phyloP scores from a whole-genome alignment of 2,113 vertebrate genomes.

The Xenus cinereus region DNA sequence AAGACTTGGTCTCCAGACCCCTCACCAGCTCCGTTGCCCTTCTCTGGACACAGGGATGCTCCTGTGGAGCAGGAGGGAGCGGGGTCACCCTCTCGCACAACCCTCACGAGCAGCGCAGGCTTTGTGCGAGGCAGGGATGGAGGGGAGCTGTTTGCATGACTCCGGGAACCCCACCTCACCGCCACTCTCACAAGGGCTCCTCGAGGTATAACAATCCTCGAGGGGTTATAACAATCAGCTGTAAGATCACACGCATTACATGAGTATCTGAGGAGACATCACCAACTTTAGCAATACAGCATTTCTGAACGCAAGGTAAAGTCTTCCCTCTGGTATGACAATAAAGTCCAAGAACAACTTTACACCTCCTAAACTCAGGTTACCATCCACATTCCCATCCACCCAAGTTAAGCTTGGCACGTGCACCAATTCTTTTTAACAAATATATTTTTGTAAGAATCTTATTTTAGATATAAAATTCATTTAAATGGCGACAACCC shows the following conservation, averaged over 20 bases:
- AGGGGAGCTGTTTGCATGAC: neutral
- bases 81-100: neutral
- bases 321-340: neutral
- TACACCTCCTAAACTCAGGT: neutral
- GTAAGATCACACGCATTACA: neutral
- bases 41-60: too few species aligned
- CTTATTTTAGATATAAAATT: neutral
- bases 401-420: too few species aligned
- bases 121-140: neutral
- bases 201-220: neutral
- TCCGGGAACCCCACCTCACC: too few species aligned
- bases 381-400: neutral
- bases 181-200: neutral
- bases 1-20: too few species aligned
- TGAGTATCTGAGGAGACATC: neutral
- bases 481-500: neutral
- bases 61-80: neutral
- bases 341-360: neutral
- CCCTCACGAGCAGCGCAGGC: rapidly evolving
- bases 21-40: too few species aligned
- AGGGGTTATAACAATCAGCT: neutral
- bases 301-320: neutral
- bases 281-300: neutral
- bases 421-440: neutral
- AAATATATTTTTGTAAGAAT: neutral